A percentile compares a stretch with the other conserved stretches of the same genome.
phyloP scores from a whole-genome alignment of 37 sponge, comb jelly and placozoan species.

The Haliclona indistincta region DNA sequence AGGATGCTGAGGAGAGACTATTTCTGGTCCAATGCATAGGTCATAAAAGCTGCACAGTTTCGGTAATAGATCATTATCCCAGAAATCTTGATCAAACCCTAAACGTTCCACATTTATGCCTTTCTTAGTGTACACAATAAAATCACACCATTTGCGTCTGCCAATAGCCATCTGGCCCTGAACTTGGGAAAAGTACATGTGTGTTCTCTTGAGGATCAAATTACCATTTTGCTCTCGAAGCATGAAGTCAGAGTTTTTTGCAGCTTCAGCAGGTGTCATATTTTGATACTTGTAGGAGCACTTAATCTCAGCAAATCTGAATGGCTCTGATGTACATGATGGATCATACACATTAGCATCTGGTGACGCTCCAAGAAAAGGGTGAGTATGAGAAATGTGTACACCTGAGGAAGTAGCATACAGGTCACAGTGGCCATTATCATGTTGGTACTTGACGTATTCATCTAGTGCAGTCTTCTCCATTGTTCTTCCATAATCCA shows the following conservation, averaged over 20 bases:
- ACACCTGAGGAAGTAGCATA: constrained; percentile 43
- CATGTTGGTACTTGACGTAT: constrained; percentile 13
- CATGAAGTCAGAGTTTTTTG: constrained; percentile 8
- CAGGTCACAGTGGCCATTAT: constrained; percentile 36
- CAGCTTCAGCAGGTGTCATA: constrained; percentile 28
- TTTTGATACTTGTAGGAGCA: constrained; percentile 38
- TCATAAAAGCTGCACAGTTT: constrained; percentile 57
- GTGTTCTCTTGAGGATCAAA: constrained; percentile 7
- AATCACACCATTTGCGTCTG: constrained; percentile 55
- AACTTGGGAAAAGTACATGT: constrained; percentile 41
- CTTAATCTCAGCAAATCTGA: constrained; percentile 54
- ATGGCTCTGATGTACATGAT: constrained; percentile 17
- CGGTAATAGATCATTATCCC: constrained; percentile 20
- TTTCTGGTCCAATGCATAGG: constrained; percentile 57
- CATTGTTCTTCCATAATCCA: constrained; percentile 29
- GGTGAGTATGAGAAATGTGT: constrained; percentile 21
- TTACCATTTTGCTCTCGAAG: neutral
- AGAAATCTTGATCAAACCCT: constrained; percentile 22
- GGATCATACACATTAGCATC: constrained; percentile 64
- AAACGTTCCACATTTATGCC: constrained; percentile 38
- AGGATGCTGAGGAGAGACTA: constrained; percentile 52
- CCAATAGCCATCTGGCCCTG: constrained; percentile 63
- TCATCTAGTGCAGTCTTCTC: constrained; percentile 23
- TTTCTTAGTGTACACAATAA: constrained; percentile 37
- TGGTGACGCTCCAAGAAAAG: constrained; percentile 57